Evolutionary conservation across 1,140 invertebrate genomes (phyloP), one percentile per base, ranked within the genome.

Genomic region (Lepidurus apus): DNA sequence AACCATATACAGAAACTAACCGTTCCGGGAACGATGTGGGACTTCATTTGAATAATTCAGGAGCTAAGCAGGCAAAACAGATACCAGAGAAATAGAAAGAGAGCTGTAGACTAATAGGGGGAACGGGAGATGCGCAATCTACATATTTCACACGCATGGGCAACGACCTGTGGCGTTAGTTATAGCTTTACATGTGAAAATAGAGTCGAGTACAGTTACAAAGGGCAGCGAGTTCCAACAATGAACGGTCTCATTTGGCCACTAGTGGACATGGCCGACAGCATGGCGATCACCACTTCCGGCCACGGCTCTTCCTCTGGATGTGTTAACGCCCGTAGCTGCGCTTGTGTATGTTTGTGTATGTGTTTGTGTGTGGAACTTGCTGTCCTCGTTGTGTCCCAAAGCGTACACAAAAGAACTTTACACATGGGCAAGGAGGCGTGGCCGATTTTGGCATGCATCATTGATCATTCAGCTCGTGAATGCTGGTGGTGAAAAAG

Each of bases 131-230:
- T 9, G 53, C 53, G 53, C 53, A 17, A 11, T 65, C 53, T 9
- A 65, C 53, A 65, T 65, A 17, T 9, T 65, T 65, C 17, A 65
- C 53, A 65, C 53, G 53, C 53, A 65, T 65, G 53, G 53, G 53
- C 53, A 65, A 65, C 21, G 53, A 65, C 53, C 53, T 65, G 53
- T 65, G 53, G 53, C 21, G 53, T 65, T 21, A 21, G 53, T 1
- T 65, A 7, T 21, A n/a, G 53, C 21, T 65, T 65, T 65, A 17
- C 9, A 65, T 65, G 53, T 65, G 53, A 65, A 65, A 13, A 65
- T 65, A 21, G 17, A 21, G 53, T n/a, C 13, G 53, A 65, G 53
- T 65, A 65, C 13, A n/a, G 13, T 21, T 13, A 13, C 53, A 65
- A 9, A 65, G 53, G 13, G 21, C 17, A 13, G 21, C 17, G n/a